Conservation (phyloP, 2,888 invertebrate genomes). For the Pseudococcus longispinus region DNA sequence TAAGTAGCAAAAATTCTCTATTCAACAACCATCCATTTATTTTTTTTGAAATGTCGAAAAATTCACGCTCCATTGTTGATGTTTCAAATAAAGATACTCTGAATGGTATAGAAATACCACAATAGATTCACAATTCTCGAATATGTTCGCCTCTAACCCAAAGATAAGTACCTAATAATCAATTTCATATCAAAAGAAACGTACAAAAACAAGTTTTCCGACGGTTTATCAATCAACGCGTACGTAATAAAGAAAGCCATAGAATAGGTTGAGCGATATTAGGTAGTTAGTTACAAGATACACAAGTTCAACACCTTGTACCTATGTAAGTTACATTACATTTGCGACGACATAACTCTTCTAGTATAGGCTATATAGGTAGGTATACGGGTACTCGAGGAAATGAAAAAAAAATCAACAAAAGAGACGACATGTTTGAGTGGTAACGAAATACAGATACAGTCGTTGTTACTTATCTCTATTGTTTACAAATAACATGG, state of each 20-base stretch:
- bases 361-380: neutral
- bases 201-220: neutral
- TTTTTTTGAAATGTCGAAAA: no score
- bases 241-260: neutral
- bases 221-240: neutral
- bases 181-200: neutral
- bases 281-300: neutral
- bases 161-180: neutral
- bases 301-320: neutral
- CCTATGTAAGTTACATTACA: neutral
- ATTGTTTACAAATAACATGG: conserved; percentile 1
- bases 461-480: neutral
- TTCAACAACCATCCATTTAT: no score
- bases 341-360: neutral
- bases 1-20: no score
- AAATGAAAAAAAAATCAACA: neutral
- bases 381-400: neutral
- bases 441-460: neutral
- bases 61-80: neutral
- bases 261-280: neutral
- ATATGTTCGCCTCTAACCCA: neutral
- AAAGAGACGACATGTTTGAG: neutral
- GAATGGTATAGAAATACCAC: neutral
- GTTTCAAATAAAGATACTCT: neutral
- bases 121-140: neutral